These are phyloP conservation scores for Sphenodon punctatus DNA, from an alignment of 2,797 vertebrate genomes.

Conservation along the genomic window DNA sequence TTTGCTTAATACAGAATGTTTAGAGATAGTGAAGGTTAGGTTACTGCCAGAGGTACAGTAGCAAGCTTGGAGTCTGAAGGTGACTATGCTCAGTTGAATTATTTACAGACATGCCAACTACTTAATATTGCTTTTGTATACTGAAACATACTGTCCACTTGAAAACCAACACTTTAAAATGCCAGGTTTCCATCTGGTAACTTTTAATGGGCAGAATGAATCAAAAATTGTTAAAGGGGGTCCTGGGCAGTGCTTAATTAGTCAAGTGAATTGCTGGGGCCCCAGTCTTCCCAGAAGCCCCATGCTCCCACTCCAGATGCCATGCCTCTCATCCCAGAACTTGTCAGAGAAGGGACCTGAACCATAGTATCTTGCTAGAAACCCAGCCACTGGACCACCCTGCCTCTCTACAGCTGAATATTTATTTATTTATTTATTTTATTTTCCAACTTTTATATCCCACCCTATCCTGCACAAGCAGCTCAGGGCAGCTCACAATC, in stretches of 20 bases:
- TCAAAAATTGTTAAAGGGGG: background rate
- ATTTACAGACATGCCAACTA: background rate
- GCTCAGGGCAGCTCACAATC: no score
- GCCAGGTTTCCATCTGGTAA: background rate
- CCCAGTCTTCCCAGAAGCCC: no score
- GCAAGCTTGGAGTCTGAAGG: background rate
- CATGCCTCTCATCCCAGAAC: no score
- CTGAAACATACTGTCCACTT: background rate
- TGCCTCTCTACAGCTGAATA: no score
- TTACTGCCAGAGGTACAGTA: background rate
- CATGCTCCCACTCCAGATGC: no score
- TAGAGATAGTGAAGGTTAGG: background rate
- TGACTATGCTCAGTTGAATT: background rate
- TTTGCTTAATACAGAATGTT: background rate
- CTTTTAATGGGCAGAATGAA: background rate
- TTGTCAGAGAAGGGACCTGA: no score
- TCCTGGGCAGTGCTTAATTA: background rate
- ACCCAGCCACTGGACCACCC: no score
- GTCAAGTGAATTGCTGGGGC: background rate
- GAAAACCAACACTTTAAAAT: background rate
- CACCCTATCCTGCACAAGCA: no score
- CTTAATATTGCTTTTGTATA: rapidly evolving
- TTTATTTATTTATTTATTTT: no score
- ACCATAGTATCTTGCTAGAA: no score
- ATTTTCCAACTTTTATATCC: no score